Base-by-base conservation (phyloP, 2,113 vertebrate genomes). In the Mastomys natalensis region DNA sequence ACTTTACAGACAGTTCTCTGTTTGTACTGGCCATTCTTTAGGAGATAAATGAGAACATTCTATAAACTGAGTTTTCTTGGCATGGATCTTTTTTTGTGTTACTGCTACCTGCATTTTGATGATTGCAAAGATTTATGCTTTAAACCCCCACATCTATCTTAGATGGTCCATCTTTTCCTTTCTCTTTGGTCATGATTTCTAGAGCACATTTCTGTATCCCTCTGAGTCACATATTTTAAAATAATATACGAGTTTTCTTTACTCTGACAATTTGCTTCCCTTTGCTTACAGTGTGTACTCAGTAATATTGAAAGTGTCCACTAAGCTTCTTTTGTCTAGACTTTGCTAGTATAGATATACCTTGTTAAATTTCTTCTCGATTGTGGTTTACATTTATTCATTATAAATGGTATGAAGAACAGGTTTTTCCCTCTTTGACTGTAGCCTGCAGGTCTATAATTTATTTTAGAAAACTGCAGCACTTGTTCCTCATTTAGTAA, bases 181-280 rank as follows among this genome's bases (percentile, higher is more conserved):
- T 55, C 24, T 60, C 6, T 85, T 93, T 17, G 48, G 6, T 93
- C n/a, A 86, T 10, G 10, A 43, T 94, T 94, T 80, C 94, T 37
- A 77, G 21, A 1, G 0, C 91, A 19, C 53, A 10, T 87, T 74
- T 16, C 45, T 72, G 4, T 40, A 53, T 84, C 72, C 10, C 5
- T 90, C 64, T 53, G n/a, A 93, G 17, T 7, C 91, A 24, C 81
- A 92, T 12, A 34, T 85, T 78, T 84, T 93, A 80, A n/a, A 93
- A 78, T 78, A 70, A 73, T 13, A 43, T 21, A 90, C 60, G 64
- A 8, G 58, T 5, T 8, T 84, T 95, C 15, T 87, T 81, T 86
- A 73, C 40, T 43, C 10, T n/a, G 72, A 48, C 3, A 74, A 55
- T 76, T 40, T 43, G 10, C 29, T 72, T 80, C 19, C 34, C 1